Evolutionary conservation across 2,797 vertebrate species (phyloP).

Genomic region (Hipposideros larvatus): DNA sequence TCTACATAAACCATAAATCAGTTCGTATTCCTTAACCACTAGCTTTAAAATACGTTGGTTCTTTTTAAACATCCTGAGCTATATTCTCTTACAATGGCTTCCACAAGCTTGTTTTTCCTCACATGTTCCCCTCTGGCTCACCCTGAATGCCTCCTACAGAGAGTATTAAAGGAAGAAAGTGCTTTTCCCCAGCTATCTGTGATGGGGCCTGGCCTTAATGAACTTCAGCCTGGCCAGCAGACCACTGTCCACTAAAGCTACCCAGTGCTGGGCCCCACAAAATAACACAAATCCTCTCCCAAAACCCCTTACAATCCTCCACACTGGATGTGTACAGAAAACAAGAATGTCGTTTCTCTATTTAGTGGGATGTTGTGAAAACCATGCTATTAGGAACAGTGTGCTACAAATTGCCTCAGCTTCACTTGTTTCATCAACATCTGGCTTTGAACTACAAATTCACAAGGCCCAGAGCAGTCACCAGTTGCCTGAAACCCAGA

Average conservation of each 20-base stretch:
- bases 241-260: not conserved
- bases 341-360: not conserved
- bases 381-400: not conserved
- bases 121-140: not conserved
- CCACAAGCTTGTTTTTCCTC: not conserved
- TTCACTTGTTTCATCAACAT: not conserved
- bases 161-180: not conserved
- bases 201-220: not conserved
- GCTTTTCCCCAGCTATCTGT: not conserved
- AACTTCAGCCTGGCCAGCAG: not conserved
- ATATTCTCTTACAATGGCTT: not conserved
- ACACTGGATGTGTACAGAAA: not conserved
- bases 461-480: not conserved
- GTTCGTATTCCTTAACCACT: not conserved
- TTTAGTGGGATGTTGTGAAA: not conserved
- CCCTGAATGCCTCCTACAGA: not conserved
- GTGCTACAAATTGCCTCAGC: not conserved
- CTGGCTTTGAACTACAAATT: constrained; percentile 39
- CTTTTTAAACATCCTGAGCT: not conserved
- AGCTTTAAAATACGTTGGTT: not conserved
- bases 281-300: not conserved
- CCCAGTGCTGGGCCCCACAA: not conserved
- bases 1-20: constrained; percentile 18
- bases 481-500: constrained; percentile 34
- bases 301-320: not conserved